Evolutionary conservation across 2,888 invertebrate species (phyloP).

Genomic region (Druceiella hillmani): DNA sequence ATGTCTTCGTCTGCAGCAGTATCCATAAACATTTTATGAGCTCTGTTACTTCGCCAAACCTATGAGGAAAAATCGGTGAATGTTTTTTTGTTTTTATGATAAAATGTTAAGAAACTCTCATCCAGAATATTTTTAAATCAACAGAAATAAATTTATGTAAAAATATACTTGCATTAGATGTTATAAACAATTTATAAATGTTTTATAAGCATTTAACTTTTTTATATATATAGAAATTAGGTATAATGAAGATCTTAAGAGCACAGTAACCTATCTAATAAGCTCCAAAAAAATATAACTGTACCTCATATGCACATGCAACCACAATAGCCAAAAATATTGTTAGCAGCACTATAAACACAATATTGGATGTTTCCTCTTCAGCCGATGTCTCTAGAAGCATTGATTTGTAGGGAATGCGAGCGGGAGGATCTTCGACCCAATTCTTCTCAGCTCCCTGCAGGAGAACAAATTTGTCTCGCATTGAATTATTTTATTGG

Average conservation of each 20-base stretch:
- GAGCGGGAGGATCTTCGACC: constrained; percentile 79
- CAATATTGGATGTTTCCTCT: constrained; percentile 75
- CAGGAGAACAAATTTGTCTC: constrained; percentile 23
- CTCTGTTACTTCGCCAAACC: constrained; percentile 70
- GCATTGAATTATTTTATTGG: background rate
- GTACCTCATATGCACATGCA: constrained; percentile 60
- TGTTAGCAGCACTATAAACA: constrained; percentile 77
- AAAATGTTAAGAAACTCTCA: too few species aligned
- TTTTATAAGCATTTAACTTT: too few species aligned
- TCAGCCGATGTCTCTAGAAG: constrained; percentile 69
- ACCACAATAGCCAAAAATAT: constrained; percentile 65
- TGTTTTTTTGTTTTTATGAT: too few species aligned
- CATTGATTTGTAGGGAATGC: constrained; percentile 67
- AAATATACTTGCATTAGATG: too few species aligned
- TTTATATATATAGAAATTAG: too few species aligned
- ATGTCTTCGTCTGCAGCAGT: constrained; percentile 73
- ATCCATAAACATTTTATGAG: constrained; percentile 65
- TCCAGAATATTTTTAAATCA: too few species aligned
- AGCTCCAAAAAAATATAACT: too few species aligned
- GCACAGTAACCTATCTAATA: too few species aligned
- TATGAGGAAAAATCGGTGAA: constrained; percentile 29
- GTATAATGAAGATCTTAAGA: too few species aligned
- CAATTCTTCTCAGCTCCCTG: constrained; percentile 75
- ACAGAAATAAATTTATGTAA: too few species aligned
- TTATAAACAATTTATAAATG: too few species aligned